phyloP scores from a whole-genome alignment of 2,113 vertebrate genomes.

The Hirundichthys speculiger region DNA sequence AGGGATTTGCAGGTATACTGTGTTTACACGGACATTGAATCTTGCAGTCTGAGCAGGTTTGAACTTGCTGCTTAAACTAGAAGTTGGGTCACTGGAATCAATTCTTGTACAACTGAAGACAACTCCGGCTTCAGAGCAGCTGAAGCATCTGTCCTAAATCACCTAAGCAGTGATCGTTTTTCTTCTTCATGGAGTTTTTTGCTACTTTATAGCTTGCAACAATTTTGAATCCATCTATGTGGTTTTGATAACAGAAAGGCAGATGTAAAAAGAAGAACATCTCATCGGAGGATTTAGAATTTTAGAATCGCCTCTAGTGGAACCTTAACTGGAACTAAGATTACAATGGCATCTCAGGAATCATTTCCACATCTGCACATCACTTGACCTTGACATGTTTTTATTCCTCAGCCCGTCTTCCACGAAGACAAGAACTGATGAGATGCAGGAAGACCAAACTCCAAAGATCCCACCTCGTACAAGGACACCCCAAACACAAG shows the following conservation, averaged over 20 bases:
- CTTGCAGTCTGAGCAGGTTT: conserved; percentile 32
- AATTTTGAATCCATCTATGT: no score
- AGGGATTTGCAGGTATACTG: conserved; percentile 14
- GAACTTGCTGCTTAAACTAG: conserved; percentile 30
- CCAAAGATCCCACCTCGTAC: conserved; percentile 60
- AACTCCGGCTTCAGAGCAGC: no score
- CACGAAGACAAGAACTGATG: conserved; percentile 27
- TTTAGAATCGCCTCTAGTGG: conserved; percentile 32
- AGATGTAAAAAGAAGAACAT: neutral
- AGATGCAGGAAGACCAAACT: conserved; percentile 35
- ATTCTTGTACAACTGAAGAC: no score
- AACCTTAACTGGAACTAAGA: conserved; percentile 18
- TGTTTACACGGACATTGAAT: conserved; percentile 27
- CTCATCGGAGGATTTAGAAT: conserved; percentile 23
- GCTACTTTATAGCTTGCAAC: neutral
- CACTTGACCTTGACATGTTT: conserved; percentile 25
- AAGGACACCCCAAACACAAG: conserved; percentile 31
- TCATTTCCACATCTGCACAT: conserved; percentile 1
- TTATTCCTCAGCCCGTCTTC: conserved; percentile 28
- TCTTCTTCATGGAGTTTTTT: neutral
- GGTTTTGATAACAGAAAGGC: neutral
- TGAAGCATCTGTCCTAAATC: no score
- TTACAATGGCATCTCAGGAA: neutral
- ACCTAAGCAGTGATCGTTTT: no score
- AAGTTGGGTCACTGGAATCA: no score